phyloP scores from a whole-genome alignment of 2,888 invertebrate species.

The Notocelia uddmanniana region DNA sequence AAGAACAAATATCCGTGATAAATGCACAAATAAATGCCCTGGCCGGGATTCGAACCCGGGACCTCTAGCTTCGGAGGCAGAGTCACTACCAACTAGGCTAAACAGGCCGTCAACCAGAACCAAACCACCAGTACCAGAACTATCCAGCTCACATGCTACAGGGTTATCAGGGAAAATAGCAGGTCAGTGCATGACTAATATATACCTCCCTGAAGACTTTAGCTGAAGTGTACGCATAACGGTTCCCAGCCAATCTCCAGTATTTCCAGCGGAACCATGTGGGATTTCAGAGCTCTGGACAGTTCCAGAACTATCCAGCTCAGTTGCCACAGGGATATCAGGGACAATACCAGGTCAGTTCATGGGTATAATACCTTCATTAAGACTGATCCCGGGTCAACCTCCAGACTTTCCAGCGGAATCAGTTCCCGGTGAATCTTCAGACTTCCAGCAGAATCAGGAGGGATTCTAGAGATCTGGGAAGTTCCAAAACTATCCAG shows the following conservation, averaged over 20 bases:
- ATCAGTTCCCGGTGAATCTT: slow-evolving; percentile 47
- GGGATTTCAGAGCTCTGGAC: slow-evolving; percentile 8
- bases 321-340: slow-evolving; percentile 13
- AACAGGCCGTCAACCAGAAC: too few relatives aligned
- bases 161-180: slow-evolving; percentile 30
- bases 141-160: slow-evolving; percentile 24
- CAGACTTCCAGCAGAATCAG: slow-evolving; percentile 23
- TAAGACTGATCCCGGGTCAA: too few relatives aligned
- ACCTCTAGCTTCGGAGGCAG: too few relatives aligned
- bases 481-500: slow-evolving; percentile 25
- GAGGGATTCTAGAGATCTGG: slow-evolving; percentile 7
- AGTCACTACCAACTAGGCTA: too few relatives aligned
- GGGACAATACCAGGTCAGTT: slow-evolving; percentile 29
- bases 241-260: slow-evolving; percentile 47
- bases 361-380: too few relatives aligned
- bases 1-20: too few relatives aligned
- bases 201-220: too few relatives aligned
- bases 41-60: too few relatives aligned
- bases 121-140: slow-evolving; percentile 32
- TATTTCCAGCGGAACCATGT: slow-evolving; percentile 15
- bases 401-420: background rate
- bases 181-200: too few relatives aligned
- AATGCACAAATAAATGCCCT: too few relatives aligned
- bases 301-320: slow-evolving; percentile 26
- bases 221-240: too few relatives aligned